A percentile compares a stretch with the other conserved stretches of the same genome.
phyloP scores from a whole-genome alignment of 2,797 vertebrate species.

The Argentina silus region DNA sequence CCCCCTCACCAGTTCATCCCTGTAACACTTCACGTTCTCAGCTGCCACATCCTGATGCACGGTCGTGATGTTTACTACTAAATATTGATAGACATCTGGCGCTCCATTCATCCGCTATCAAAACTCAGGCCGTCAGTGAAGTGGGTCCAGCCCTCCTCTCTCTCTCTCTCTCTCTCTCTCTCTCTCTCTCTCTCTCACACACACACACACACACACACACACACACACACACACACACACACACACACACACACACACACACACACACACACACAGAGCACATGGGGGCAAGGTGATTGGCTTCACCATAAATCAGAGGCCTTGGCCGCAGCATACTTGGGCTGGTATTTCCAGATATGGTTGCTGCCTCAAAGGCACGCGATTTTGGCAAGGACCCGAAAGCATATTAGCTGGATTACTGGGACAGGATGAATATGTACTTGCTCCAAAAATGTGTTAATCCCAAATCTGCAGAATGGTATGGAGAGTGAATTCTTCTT shows the following conservation, averaged over 20 bases:
- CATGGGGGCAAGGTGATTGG: slow-evolving; percentile 48
- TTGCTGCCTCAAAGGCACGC: slow-evolving; percentile 60
- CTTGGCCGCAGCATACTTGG: slow-evolving; percentile 54
- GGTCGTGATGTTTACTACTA: slow-evolving; percentile 79
- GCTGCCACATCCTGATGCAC: slow-evolving; percentile 71
- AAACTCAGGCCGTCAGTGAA: slow-evolving; percentile 66
- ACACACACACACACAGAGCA: background rate
- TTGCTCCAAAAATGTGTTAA: slow-evolving; percentile 57
- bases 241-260: background rate
- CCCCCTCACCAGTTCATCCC: slow-evolving; percentile 52
- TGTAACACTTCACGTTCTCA: slow-evolving; percentile 65
- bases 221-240: background rate
- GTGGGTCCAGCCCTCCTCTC: slow-evolving; percentile 56
- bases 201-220: slow-evolving; percentile 16
- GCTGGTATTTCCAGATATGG: slow-evolving; percentile 54
- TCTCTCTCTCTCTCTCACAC: slow-evolving; percentile 33
- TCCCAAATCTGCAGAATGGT: slow-evolving; percentile 34
- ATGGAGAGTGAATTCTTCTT: slow-evolving; percentile 21
- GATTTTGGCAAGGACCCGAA: slow-evolving; percentile 57
- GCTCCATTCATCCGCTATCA: slow-evolving; percentile 74
- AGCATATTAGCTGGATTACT: slow-evolving; percentile 47
- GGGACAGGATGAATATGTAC: slow-evolving; percentile 52
- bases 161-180: slow-evolving; percentile 2
- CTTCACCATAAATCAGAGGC: slow-evolving; percentile 52
- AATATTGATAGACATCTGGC: slow-evolving; percentile 88